These are phyloP conservation scores for Lateolabrax maculatus DNA, from an alignment of 2,797 vertebrate species.

Conservation along the genomic window DNA sequence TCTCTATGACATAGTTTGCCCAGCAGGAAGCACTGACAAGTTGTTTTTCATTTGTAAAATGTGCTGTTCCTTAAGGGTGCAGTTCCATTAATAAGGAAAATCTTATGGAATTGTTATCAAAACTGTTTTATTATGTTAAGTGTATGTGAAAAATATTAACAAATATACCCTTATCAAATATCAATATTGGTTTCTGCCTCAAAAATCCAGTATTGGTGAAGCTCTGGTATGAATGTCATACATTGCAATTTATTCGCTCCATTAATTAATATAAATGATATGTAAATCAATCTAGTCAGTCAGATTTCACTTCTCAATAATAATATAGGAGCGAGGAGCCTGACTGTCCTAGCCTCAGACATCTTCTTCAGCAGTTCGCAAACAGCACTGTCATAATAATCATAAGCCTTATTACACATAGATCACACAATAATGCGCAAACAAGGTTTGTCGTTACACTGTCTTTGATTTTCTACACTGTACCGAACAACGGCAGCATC, in stretches of 20 bases:
- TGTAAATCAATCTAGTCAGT: slow-evolving; percentile 6
- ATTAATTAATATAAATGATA: slow-evolving; percentile 24
- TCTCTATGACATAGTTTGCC: not conserved
- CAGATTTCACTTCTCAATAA: not conserved
- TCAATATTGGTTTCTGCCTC: not conserved
- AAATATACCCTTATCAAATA: not conserved
- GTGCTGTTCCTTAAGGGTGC: not conserved
- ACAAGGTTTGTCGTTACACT: too few relatives aligned
- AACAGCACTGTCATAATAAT: not conserved
- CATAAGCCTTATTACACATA: too few relatives aligned
- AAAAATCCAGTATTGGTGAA: not conserved
- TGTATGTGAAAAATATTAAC: not conserved
- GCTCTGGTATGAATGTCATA: slow-evolving; percentile 6
- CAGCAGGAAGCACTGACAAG: not conserved
- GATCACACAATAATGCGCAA: too few relatives aligned
- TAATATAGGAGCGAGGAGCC: not conserved
- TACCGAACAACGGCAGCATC: too few relatives aligned
- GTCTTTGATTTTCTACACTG: too few relatives aligned
- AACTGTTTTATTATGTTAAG: not conserved
- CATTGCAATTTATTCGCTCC: not conserved
- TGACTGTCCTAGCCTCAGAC: not conserved
- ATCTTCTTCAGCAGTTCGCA: slow-evolving; percentile 10
- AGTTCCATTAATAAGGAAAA: not conserved
- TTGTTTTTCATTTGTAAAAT: not conserved
- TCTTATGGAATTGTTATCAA: not conserved